Evolutionary conservation across 2,888 invertebrate genomes (phyloP).

Genomic region (Trichogramma evanescens): DNA sequence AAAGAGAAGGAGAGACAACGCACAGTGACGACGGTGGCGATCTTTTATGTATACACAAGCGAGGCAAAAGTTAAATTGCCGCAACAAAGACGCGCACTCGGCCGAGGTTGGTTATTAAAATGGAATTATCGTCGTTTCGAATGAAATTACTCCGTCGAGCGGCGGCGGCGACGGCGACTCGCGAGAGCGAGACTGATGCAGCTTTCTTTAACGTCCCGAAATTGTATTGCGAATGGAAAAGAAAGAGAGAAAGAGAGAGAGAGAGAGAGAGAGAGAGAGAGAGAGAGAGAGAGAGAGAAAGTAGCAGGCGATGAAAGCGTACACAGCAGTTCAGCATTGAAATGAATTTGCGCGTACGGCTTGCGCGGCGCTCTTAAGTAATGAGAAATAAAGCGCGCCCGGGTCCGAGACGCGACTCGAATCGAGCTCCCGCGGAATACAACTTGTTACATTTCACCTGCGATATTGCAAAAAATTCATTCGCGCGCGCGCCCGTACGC

Average conservation of each 20-base stretch:
- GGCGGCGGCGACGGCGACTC: neutral
- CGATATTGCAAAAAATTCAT: too few species aligned
- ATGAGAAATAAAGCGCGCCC: too few species aligned
- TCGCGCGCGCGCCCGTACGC: too few species aligned
- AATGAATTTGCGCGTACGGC: too few species aligned
- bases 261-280: neutral
- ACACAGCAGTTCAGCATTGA: too few species aligned
- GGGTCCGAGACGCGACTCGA: too few species aligned
- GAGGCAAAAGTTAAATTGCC: neutral
- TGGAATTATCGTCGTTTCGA: conserved; percentile 10
- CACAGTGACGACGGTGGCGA: neutral
- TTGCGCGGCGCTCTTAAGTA: too few species aligned
- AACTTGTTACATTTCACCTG: too few species aligned
- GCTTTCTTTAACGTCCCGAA: neutral
- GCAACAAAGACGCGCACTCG: neutral
- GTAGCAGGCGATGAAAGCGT: too few species aligned
- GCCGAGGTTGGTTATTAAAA: conserved; percentile 4
- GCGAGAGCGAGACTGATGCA: neutral
- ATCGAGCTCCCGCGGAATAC: too few species aligned
- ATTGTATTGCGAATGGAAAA: neutral
- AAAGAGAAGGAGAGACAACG: neutral
- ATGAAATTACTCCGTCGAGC: conserved; percentile 3
- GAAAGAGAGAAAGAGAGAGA: neutral
- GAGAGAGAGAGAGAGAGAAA: too few species aligned
- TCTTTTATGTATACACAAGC: too few species aligned